Percentiles rank a stretch among this genome's conserved stretches.
Conservation (phyloP, 2,888 invertebrate species). For the Syrista parreyssii region DNA sequence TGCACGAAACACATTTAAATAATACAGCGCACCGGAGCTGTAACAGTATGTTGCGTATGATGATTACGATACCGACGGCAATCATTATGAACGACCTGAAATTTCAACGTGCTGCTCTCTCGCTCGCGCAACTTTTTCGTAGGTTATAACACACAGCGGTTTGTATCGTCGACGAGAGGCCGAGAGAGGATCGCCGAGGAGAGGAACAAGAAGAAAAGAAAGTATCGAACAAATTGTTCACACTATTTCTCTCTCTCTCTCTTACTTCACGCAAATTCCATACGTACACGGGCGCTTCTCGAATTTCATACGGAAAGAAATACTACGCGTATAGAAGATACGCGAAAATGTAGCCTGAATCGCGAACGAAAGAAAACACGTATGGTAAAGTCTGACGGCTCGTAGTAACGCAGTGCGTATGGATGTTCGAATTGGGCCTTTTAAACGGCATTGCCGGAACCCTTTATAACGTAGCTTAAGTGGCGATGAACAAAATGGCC, state of each 20-base stretch:
- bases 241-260: neutral
- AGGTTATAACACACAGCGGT: neutral
- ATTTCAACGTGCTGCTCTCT: neutral
- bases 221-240: slow-evolving; percentile 14
- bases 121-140: neutral
- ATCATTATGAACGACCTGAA: neutral
- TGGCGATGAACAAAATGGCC: neutral
- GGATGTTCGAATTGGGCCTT: neutral
- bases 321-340: neutral
- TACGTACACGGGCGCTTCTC: neutral
- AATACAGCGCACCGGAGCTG: slow-evolving; percentile 4
- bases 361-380: neutral
- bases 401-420: neutral
- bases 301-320: neutral
- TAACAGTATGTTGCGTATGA: slow-evolving; percentile 8
- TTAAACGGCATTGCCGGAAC: neutral
- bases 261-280: slow-evolving; percentile 9
- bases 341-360: neutral
- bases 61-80: slow-evolving; percentile 6
- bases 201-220: neutral
- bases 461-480: neutral
- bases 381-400: neutral
- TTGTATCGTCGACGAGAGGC: neutral
- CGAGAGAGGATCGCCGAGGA: neutral
- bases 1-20: slow-evolving; percentile 13